These are phyloP conservation scores for Brachionus plicatilis DNA, from an alignment of 1,140 invertebrate genomes.

Conservation along the genomic window DNA sequence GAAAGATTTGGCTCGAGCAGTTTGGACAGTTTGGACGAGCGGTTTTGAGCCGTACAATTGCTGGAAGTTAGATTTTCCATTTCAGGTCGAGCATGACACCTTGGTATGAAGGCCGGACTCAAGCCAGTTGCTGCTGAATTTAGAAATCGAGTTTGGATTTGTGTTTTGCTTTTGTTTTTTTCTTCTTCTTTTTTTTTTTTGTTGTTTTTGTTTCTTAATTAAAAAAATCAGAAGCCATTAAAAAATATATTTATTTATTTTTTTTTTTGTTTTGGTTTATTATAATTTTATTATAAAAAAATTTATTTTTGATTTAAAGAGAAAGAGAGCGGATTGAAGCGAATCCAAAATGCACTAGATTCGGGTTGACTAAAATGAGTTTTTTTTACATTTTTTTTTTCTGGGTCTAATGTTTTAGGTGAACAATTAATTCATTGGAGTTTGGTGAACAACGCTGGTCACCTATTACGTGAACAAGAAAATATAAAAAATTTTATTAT, in stretches of 20 bases:
- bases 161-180: neutral
- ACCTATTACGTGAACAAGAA: too few species aligned
- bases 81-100: conserved; percentile 14
- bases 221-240: conserved; percentile 30
- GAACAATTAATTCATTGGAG: too few species aligned
- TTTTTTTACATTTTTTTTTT: too few species aligned
- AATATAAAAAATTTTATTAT: too few species aligned
- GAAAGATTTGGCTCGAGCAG: neutral
- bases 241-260: neutral
- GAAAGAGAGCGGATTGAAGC: neutral
- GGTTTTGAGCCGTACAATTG: neutral
- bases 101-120: too few species aligned
- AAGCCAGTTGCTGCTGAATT: neutral
- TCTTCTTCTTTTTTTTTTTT: too few species aligned
- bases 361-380: neutral
- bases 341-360: neutral
- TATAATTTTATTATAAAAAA: conserved; percentile 24
- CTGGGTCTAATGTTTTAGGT: too few species aligned
- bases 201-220: too few species aligned
- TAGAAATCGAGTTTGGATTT: neutral
- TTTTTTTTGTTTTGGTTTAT: neutral
- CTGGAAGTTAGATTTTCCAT: conserved; percentile 9
- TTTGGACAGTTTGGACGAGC: neutral
- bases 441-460: too few species aligned
- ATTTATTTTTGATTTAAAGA: neutral